Evolutionary conservation across 2,113 vertebrate species (phyloP).

Genomic region (Eulemur rufifrons): DNA sequence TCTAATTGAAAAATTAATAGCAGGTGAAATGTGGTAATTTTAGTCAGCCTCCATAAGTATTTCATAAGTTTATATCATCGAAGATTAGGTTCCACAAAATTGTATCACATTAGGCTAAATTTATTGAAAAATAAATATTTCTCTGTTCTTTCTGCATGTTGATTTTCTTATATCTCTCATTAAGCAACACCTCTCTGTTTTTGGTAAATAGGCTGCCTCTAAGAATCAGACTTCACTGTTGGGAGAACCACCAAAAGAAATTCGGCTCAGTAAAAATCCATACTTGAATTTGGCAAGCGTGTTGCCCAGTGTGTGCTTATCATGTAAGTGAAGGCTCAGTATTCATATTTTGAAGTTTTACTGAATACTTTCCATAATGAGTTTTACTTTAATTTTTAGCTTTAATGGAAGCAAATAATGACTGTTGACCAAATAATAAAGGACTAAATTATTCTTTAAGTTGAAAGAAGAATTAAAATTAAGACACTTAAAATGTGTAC

Average conservation of each 20-base stretch:
- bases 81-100: neutral
- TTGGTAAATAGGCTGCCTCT: conserved; percentile 81
- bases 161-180: neutral
- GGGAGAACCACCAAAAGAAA: conserved; percentile 96
- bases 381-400: neutral
- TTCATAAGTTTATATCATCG: neutral
- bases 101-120: neutral
- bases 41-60: neutral
- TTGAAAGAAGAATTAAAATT: neutral
- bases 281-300: conserved; percentile 98
- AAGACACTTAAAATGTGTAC: neutral
- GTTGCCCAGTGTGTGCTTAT: conserved; percentile 91
- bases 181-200: neutral
- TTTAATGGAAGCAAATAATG: neutral
- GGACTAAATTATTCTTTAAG: neutral
- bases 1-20: neutral
- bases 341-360: neutral
- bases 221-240: conserved; percentile 93
- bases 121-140: neutral
- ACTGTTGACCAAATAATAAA: neutral
- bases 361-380: neutral
- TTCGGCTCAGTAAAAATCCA: conserved; percentile 95
- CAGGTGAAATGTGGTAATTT: neutral
- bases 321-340: conserved; percentile 82
- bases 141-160: neutral